Conservation (phyloP, 64 coral and sea anemone genomes). For the Dendronephthya gigantea region DNA sequence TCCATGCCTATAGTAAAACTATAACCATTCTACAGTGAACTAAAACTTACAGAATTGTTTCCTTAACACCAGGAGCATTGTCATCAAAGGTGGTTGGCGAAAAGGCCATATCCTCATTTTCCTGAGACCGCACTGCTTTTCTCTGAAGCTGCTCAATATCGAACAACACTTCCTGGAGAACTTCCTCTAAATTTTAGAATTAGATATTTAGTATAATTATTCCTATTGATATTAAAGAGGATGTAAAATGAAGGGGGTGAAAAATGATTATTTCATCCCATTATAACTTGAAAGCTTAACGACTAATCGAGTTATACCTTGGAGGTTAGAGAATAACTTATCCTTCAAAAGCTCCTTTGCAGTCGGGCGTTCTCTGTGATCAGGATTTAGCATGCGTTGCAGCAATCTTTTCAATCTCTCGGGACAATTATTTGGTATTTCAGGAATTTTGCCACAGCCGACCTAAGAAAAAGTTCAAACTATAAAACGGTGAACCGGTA, state of each 20-base stretch:
- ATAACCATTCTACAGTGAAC: too few relatives aligned
- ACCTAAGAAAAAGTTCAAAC: not conserved
- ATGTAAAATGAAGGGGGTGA: not conserved
- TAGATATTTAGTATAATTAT: not conserved
- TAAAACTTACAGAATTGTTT: not conserved
- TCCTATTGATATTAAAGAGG: too few relatives aligned
- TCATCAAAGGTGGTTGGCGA: not conserved
- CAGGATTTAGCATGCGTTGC: not conserved
- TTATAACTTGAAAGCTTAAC: not conserved
- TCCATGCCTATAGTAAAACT: too few relatives aligned
- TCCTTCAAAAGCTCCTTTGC: not conserved
- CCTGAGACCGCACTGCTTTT: not conserved
- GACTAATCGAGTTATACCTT: not conserved
- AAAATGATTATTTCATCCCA: not conserved
- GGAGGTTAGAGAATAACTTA: not conserved
- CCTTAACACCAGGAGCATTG: not conserved
- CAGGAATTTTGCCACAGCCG: not conserved
- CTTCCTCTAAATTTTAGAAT: not conserved
- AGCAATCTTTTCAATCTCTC: not conserved
- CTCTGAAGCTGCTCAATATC: not conserved
- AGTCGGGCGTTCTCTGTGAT: not conserved
- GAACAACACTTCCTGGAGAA: not conserved
- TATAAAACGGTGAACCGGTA: not conserved
- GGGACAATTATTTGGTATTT: not conserved
- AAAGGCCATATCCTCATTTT: not conserved